Percentiles rank a stretch among this genome's conserved stretches.
Conservation (phyloP, 2,888 invertebrate genomes). For the Hirtodrosophila trivittata region DNA sequence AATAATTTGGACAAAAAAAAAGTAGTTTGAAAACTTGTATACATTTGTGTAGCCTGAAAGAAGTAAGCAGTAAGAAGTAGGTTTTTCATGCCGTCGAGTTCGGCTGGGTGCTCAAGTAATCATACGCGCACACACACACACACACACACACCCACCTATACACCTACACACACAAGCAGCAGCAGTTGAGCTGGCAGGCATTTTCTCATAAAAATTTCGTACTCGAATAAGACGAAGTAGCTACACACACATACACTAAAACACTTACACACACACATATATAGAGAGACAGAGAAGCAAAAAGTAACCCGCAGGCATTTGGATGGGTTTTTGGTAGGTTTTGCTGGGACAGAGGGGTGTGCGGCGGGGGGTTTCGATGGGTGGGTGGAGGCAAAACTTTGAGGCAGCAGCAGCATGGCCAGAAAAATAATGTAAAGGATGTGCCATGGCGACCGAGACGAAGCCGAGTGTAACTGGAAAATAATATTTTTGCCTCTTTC, state of each 20-base stretch:
- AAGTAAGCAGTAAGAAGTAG: not conserved
- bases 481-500: constrained; percentile 79
- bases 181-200: constrained; percentile 62
- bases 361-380: constrained; percentile 5
- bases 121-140: constrained; percentile 32
- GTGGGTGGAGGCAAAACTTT: constrained; percentile 24
- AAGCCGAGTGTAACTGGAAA: constrained; percentile 82
- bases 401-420: constrained; percentile 52
- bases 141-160: constrained; percentile 17
- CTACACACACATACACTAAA: constrained; percentile 36
- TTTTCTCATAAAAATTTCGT: constrained; percentile 80
- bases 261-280: constrained; percentile 20
- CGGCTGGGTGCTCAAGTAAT: constrained; percentile 41
- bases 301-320: constrained; percentile 76
- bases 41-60: not conserved
- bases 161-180: constrained; percentile 32
- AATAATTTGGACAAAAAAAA: no score
- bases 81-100: constrained; percentile 29
- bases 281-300: constrained; percentile 44
- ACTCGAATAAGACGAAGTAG: constrained; percentile 78
- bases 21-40: not conserved
- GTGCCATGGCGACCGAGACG: constrained; percentile 70
- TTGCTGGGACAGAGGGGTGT: constrained; percentile 3
- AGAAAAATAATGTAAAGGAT: constrained; percentile 77
- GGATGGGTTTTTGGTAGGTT: constrained; percentile 24